Base-by-base conservation (phyloP, 2,113 vertebrate species). In the rabbit (Oryctolagus cuniculus) region DNA sequence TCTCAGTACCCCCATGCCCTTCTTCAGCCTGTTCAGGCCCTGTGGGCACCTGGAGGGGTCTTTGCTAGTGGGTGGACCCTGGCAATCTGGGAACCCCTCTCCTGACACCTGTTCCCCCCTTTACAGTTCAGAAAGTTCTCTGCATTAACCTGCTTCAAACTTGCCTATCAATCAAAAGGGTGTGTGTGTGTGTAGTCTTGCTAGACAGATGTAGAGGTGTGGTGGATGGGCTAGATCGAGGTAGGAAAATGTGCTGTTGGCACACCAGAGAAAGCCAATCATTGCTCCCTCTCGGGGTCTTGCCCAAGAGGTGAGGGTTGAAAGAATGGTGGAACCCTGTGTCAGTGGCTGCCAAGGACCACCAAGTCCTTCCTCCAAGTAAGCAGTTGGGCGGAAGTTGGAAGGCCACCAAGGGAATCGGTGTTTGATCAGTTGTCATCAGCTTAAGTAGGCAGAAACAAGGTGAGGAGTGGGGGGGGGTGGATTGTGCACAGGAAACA, bases 171-270 rank as follows among this genome's bases (percentile, higher is more conserved):
- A 38, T 38, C 38, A 38, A 5, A 38, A 38, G 38, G 3, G 38
- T 38, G 38, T 38, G 38, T 38, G 38, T n/a, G n/a, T n/a, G n/a
- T n/a, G n/a, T n/a, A 70, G 29, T 61, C 69, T 89, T 75, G 36
- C 58, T 79, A 83, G 74, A 49, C 93, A 74, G 84, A 87, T 36
- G 25, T n/a, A 34, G 36, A 87, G 25, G 36, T 64, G 17, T 27
- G 38, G 27, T 49, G 38, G 51, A 55, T 49, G 36, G 10, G 27
- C 92, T 90, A 84, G 93, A 90, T 64, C 51, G 53, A 83, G 55
- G 49, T 38, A 66, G 89, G 89, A 86, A 91, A 92, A 87, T 86
- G 72, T 10, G 19, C 19, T 55, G 79, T 63, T 49, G 51, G n/a
- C 36, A 22, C n/a, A 51, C 2, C 3, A 6, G 77, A 74, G 89